phyloP scores from a whole-genome alignment of 2,888 invertebrate genomes.

The Hydraecia micacea region DNA sequence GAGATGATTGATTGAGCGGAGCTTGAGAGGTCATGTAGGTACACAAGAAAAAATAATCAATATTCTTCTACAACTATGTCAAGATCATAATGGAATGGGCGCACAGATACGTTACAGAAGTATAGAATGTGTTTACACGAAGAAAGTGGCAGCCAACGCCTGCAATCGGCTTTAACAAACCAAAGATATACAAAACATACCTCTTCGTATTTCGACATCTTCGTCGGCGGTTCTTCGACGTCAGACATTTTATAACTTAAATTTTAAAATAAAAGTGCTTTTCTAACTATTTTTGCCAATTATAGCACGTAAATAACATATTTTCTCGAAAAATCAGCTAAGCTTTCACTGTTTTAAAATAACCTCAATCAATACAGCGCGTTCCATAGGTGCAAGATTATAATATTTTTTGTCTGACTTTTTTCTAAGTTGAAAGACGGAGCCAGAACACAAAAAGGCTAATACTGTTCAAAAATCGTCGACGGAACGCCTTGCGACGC shows the following conservation, averaged over 20 bases:
- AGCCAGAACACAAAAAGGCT: not conserved
- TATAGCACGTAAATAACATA: conserved; percentile 41
- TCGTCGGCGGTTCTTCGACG: conserved; percentile 79
- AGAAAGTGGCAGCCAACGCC: not conserved
- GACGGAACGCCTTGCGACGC: conserved; percentile 34
- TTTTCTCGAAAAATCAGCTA: conserved; percentile 1
- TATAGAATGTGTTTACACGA: not conserved
- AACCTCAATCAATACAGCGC: conserved; percentile 54
- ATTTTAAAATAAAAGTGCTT: conserved; percentile 3
- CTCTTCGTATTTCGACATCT: conserved; percentile 75
- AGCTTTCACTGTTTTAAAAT: conserved; percentile 12
- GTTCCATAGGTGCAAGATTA: conserved; percentile 10
- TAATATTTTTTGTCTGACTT: conserved; percentile 20
- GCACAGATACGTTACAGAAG: not conserved
- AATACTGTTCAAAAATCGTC: fast-evolving
- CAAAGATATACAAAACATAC: conserved; percentile 29
- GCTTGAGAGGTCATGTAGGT: not conserved
- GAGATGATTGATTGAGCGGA: too few species aligned
- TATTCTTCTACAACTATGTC: not conserved
- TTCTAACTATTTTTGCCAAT: conserved; percentile 16
- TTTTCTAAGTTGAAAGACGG: not conserved
- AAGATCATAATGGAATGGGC: not conserved
- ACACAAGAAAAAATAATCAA: not conserved
- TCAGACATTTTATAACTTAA: conserved; percentile 75
- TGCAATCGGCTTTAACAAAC: not conserved